Evolutionary conservation across 2,113 vertebrate genomes (phyloP).

Genomic region (Gambusia holbrooki): DNA sequence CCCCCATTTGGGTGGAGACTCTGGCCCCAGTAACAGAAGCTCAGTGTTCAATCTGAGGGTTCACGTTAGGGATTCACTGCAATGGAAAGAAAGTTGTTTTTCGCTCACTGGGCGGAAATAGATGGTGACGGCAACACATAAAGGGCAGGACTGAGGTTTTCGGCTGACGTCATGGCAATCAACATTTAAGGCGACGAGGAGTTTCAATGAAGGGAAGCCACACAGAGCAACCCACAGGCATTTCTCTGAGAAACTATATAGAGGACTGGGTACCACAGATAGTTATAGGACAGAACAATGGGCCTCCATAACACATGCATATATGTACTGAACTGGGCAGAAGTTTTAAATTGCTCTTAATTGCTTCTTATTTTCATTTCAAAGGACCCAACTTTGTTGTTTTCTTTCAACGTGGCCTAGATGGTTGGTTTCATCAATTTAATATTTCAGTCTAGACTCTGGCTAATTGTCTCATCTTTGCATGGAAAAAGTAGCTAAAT

Average conservation of each 20-base stretch:
- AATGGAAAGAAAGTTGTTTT: conserved; percentile 67
- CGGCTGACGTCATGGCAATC: conserved; percentile 76
- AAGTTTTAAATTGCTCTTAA: background rate
- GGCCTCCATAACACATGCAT: conserved; percentile 24
- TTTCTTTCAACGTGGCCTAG: background rate
- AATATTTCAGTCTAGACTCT: background rate
- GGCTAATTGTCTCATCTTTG: background rate
- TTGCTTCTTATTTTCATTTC: background rate
- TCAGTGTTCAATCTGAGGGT: conserved; percentile 34
- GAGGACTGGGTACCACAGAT: conserved; percentile 48
- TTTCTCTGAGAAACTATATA: conserved; percentile 53
- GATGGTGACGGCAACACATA: conserved; percentile 72
- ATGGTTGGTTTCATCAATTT: background rate
- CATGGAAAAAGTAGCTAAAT: background rate
- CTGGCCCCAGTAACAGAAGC: conserved; percentile 56
- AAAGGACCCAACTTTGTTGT: background rate
- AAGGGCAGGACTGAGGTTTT: conserved; percentile 70
- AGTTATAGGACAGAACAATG: conserved; percentile 55
- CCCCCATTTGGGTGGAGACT: conserved; percentile 34
- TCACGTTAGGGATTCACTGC: conserved; percentile 35
- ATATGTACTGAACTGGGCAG: conserved; percentile 18
- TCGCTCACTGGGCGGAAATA: conserved; percentile 69
- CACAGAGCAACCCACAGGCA: conserved; percentile 64
- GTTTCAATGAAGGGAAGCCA: conserved; percentile 61
- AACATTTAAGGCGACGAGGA: conserved; percentile 48